Conservation (phyloP, 2,888 invertebrate genomes). For the Dugesia japonica region DNA sequence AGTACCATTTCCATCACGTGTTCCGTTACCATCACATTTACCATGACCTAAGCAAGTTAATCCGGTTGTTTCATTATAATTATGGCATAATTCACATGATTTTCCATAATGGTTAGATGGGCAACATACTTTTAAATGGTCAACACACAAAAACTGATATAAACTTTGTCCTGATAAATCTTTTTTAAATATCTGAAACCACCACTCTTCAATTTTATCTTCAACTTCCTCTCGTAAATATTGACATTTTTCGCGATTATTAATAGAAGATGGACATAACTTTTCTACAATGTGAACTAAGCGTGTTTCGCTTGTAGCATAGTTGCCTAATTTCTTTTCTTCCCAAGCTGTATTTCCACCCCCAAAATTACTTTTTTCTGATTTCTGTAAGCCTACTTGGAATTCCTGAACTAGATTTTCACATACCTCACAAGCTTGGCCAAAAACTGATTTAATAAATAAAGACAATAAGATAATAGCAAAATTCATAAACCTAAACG, state of each 20-base stretch:
- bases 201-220: conserved; percentile 17
- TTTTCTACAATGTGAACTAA: not conserved
- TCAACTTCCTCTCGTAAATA: conserved; percentile 12
- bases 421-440: not conserved
- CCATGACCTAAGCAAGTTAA: not conserved
- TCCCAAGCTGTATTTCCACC: conserved; percentile 38
- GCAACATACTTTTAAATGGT: not conserved
- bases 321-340: conserved; percentile 36
- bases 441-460: too few relatives aligned
- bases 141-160: not conserved
- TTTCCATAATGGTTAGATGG: not conserved
- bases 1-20: conserved; percentile 22
- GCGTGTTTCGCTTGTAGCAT: conserved; percentile 32
- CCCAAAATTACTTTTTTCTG: conserved; percentile 37
- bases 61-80: not conserved
- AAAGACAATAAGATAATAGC: not conserved
- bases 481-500: too few relatives aligned
- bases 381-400: conserved; percentile 35
- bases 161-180: not conserved
- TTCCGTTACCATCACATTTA: conserved; percentile 21
- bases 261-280: not conserved
- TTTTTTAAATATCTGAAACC: not conserved
- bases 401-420: not conserved
- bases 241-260: not conserved
- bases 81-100: not conserved